These are phyloP conservation scores for Dasypolia templi DNA, from an alignment of 2,888 invertebrate genomes.

Conservation along the genomic window DNA sequence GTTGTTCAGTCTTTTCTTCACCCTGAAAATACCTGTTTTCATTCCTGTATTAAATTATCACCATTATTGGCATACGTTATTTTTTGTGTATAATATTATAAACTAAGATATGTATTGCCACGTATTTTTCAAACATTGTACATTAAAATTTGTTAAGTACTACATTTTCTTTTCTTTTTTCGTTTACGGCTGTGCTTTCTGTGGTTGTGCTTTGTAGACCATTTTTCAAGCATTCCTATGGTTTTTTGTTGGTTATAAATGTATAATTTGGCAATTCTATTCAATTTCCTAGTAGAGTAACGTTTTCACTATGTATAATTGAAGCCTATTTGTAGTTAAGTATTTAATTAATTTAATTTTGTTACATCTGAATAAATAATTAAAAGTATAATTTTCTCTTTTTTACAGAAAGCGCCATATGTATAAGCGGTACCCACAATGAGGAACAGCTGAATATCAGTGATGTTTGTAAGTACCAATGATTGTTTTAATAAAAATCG, in stretches of 20 bases:
- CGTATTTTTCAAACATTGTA: too few species aligned
- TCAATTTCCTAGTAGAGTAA: background rate
- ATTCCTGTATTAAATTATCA: background rate
- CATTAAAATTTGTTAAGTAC: too few species aligned
- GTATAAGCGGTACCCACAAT: conserved; percentile 77
- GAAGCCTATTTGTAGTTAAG: background rate
- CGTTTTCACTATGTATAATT: conserved; percentile 3
- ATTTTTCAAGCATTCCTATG: background rate
- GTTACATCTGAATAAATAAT: background rate
- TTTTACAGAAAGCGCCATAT: conserved; percentile 65
- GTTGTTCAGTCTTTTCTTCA: background rate
- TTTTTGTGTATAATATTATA: background rate
- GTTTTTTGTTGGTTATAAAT: conserved; percentile 13
- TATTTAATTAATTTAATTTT: background rate
- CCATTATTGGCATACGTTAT: background rate
- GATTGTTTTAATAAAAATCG: too few species aligned
- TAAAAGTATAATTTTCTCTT: conserved; percentile 5
- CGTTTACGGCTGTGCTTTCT: conserved; percentile 3
- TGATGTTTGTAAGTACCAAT: conserved; percentile 94
- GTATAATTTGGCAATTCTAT: background rate
- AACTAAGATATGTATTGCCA: too few species aligned
- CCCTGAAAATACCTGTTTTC: background rate
- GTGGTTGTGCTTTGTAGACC: conserved; percentile 14
- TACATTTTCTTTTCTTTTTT: background rate
- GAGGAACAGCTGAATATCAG: conserved; percentile 92